These are phyloP conservation scores for Amphipoea lucens DNA, from an alignment of 2,888 invertebrate genomes.

Conservation along the genomic window DNA sequence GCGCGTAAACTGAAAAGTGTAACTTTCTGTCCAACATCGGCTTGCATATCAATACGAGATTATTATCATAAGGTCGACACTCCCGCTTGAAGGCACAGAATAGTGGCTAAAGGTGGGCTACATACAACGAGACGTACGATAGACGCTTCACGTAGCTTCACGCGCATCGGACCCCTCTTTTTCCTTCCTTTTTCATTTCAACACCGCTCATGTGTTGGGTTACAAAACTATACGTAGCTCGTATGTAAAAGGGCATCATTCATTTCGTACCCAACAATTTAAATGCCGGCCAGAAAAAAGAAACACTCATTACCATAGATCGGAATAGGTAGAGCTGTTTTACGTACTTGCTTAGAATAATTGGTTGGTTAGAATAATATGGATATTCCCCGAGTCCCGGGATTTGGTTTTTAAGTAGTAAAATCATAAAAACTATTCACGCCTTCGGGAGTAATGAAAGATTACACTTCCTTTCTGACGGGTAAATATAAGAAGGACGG, in stretches of 20 bases:
- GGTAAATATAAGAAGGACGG: too few species aligned
- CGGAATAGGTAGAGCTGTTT: too few species aligned
- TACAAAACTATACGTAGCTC: background rate
- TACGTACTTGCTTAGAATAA: too few species aligned
- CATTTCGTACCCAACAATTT: too few species aligned
- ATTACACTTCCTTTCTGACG: too few species aligned
- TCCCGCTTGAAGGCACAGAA: slow-evolving; percentile 19
- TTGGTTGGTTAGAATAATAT: too few species aligned
- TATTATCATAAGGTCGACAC: slow-evolving; percentile 51
- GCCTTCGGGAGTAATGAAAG: too few species aligned
- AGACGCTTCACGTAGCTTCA: background rate
- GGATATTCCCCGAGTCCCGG: too few species aligned
- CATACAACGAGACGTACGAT: background rate
- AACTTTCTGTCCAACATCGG: slow-evolving; percentile 39
- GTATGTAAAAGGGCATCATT: background rate
- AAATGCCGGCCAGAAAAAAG: too few species aligned
- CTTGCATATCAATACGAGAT: slow-evolving; percentile 57
- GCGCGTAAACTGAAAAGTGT: slow-evolving; percentile 32
- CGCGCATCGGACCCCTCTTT: background rate
- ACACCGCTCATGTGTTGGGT: background rate
- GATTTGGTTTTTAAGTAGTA: too few species aligned
- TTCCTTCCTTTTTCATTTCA: background rate
- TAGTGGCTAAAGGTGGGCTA: background rate
- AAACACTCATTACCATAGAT: too few species aligned
- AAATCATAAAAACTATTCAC: too few species aligned